Base-by-base conservation (phyloP, 2,888 invertebrate species). In the Drosophila merina region DNA sequence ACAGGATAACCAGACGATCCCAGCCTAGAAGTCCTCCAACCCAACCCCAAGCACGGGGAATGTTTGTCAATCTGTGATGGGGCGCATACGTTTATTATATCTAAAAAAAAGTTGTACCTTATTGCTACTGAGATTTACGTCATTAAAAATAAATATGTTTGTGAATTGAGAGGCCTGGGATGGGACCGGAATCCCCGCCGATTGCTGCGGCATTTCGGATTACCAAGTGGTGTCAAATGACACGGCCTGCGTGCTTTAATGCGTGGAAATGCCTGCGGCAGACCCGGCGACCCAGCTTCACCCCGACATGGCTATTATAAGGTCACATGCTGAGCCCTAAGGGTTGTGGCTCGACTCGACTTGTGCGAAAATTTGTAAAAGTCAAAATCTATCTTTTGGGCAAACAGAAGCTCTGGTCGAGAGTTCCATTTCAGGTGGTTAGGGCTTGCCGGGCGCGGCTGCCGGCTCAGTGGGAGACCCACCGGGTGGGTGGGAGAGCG, bases 171-270 rank as follows among this genome's bases (percentile, higher is more conserved):
- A 57, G 58, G 56, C 51, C 62, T 66, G 54, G 62, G 57, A 57
- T 28, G 45, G 44, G 30, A 9, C 28, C 14, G 38, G 57, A 33
- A 9, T 40, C 38, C 77, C 55, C 57, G 64, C 60, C 62, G 75
- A 78, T 75, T 82, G 79, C 81, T 82, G 77, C 63, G 80, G 78
- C 88, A 86, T 88, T 88, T 86, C 85, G 73, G 88, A 88, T 86
- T 83, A 77, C 86, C 80, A 84, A 86, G 87, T 77, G 88, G 90
- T 89, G 89, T 88, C 88, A 88, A 88, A 88, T 88, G 89, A 89
- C 88, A 88, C 79, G 88, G 89, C 85, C 89, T 77, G 79, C 85
- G 82, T 88, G 78, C 77, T 75, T 81, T 87, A 88, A 85, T 85
- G 87, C 86, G 72, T 85, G 70, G 77, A 87, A 85, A 88, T 85